Evolutionary conservation across 2,888 invertebrate species (phyloP).

Genomic region (Mystacides longicornis): DNA sequence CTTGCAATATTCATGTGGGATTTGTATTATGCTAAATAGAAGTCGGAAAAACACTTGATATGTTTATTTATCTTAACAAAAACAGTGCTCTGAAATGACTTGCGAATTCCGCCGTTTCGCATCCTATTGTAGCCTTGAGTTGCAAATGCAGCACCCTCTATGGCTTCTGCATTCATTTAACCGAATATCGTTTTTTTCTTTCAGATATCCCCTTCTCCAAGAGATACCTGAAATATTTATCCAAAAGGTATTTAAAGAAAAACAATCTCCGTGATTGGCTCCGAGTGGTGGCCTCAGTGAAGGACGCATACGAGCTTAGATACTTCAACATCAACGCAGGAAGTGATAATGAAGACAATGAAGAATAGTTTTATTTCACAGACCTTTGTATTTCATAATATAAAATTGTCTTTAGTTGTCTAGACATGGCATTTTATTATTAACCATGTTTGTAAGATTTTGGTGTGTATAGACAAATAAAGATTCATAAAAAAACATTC

Average conservation of each 20-base stretch:
- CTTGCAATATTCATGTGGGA: too few species aligned
- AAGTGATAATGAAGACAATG: constrained; percentile 77
- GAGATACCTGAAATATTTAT: constrained; percentile 96
- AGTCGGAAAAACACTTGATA: too few species aligned
- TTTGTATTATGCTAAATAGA: too few species aligned
- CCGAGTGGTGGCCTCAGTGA: constrained; percentile 93
- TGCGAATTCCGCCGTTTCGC: too few species aligned
- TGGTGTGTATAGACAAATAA: constrained; percentile 18
- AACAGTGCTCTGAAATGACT: too few species aligned
- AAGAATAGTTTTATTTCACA: constrained; percentile 56
- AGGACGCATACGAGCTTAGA: constrained; percentile 94
- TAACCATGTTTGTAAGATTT: neutral
- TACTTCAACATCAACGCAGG: constrained; percentile 94
- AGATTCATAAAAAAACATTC: constrained; percentile 17
- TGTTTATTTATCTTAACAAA: too few species aligned
- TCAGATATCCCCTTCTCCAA: constrained; percentile 64
- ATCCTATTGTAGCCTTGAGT: too few species aligned
- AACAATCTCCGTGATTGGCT: constrained; percentile 99
- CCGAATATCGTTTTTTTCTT: constrained; percentile 19
- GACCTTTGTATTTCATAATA: neutral
- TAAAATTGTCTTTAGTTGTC: constrained; percentile 10
- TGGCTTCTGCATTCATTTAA: too few species aligned
- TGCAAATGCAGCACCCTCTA: too few species aligned
- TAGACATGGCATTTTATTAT: constrained; percentile 4
- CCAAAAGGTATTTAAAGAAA: constrained; percentile 99